Evolutionary conservation across 2,888 invertebrate species (phyloP).

Genomic region (Drosophila anomelani): DNA sequence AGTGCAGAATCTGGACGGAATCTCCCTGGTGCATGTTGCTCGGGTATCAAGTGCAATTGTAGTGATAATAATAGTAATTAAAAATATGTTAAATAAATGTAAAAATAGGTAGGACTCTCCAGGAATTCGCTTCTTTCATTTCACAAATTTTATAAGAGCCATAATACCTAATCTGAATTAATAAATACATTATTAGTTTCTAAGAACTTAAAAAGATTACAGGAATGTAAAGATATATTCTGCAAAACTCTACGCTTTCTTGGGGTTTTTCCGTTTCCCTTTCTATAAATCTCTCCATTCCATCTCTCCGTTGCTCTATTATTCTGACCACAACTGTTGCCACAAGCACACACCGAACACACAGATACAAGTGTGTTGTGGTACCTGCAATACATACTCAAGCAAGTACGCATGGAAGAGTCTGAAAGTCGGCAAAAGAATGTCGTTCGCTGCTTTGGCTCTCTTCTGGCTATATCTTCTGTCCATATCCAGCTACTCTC

Average conservation of each 20-base stretch:
- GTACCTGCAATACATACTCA: constrained; percentile 4
- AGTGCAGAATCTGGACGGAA: constrained; percentile 6
- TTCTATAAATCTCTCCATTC: background rate
- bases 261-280: background rate
- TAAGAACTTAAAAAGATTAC: background rate
- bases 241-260: background rate
- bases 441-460: constrained; percentile 48
- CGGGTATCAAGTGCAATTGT: background rate
- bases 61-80: background rate
- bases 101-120: background rate
- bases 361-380: constrained; percentile 5
- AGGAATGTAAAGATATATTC: no score
- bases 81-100: background rate
- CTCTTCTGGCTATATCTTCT: constrained; percentile 42
- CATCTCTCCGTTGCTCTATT: constrained; percentile 3
- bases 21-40: background rate
- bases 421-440: constrained; percentile 69
- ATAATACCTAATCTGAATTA: background rate
- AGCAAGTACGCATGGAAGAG: constrained; percentile 22
- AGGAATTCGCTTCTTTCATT: no score
- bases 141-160: no score
- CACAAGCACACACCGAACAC: background rate
- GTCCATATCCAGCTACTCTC: constrained; percentile 9
- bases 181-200: background rate
- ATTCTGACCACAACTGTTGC: constrained; percentile 21